A percentile compares a stretch with the other conserved stretches of the same genome.
These are phyloP conservation scores for Zalophus californianus DNA, from an alignment of 2,797 vertebrate species.

Conservation along the genomic window DNA sequence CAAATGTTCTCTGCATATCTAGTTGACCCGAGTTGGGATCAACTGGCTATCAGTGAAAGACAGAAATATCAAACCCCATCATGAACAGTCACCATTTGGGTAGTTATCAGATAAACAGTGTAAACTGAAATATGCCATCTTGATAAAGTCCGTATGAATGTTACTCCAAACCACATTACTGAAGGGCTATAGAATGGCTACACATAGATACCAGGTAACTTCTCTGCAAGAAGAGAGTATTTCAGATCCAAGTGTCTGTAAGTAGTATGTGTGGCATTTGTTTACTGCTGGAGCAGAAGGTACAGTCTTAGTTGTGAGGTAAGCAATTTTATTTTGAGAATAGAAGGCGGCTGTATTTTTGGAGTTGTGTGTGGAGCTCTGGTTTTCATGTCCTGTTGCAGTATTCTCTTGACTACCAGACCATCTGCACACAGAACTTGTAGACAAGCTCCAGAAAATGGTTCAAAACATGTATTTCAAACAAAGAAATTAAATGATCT, in stretches of 20 bases:
- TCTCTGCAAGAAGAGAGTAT: constrained; percentile 95
- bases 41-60: constrained; percentile 94
- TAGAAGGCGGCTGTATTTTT: constrained; percentile 93
- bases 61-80: constrained; percentile 94
- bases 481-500: constrained; percentile 73
- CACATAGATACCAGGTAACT: constrained; percentile 94
- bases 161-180: constrained; percentile 95
- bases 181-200: constrained; percentile 95
- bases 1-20: constrained; percentile 94
- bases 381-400: constrained; percentile 89
- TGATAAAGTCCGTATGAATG: constrained; percentile 96
- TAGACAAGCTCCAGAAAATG: constrained; percentile 96
- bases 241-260: constrained; percentile 95
- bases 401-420: constrained; percentile 92
- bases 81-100: constrained; percentile 94
- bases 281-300: constrained; percentile 89
- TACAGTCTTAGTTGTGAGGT: constrained; percentile 92
- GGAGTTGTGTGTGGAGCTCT: constrained; percentile 90
- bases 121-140: constrained; percentile 96
- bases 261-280: constrained; percentile 94
- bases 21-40: constrained; percentile 94
- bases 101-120: constrained; percentile 97
- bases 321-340: constrained; percentile 93
- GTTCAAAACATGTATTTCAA: constrained; percentile 90
- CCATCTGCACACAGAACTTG: constrained; percentile 93